Evolutionary conservation across 2,888 invertebrate species (phyloP).

Genomic region (Acanthosoma haemorrhoidale): DNA sequence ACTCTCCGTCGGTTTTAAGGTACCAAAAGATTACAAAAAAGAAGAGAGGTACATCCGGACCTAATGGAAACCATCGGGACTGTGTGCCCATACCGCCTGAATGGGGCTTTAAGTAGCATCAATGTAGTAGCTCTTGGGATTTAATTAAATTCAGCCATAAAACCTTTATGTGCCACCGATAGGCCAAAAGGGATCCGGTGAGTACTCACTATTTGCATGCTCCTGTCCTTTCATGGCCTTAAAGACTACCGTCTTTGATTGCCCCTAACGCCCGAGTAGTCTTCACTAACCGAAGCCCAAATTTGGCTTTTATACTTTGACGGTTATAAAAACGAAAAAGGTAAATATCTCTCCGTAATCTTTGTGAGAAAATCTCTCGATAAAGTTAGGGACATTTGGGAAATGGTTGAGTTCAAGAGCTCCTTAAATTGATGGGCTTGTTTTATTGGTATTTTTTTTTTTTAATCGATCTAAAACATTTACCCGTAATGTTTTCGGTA

Average conservation of each 20-base stretch:
- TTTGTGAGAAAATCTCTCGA: background rate
- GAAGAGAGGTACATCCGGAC: no score
- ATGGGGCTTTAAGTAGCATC: background rate
- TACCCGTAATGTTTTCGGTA: no score
- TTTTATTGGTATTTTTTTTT: no score
- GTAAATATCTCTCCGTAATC: background rate
- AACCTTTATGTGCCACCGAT: background rate
- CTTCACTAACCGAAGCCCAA: background rate
- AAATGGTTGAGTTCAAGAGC: no score
- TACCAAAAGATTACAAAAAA: no score
- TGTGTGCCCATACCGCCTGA: background rate
- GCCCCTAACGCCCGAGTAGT: background rate
- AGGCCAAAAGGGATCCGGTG: background rate
- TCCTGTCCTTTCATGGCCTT: background rate
- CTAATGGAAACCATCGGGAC: background rate
- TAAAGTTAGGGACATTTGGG: background rate
- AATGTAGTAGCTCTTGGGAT: conserved; percentile 6
- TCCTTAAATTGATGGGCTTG: no score
- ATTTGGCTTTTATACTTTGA: background rate
- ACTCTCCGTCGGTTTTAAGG: no score
- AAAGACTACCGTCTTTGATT: background rate
- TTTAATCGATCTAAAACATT: no score
- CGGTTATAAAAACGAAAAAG: background rate
- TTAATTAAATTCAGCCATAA: conserved; percentile 9
- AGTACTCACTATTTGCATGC: background rate